Conservation (phyloP, 2,113 vertebrate species). For the Microtus pennsylvanicus region DNA sequence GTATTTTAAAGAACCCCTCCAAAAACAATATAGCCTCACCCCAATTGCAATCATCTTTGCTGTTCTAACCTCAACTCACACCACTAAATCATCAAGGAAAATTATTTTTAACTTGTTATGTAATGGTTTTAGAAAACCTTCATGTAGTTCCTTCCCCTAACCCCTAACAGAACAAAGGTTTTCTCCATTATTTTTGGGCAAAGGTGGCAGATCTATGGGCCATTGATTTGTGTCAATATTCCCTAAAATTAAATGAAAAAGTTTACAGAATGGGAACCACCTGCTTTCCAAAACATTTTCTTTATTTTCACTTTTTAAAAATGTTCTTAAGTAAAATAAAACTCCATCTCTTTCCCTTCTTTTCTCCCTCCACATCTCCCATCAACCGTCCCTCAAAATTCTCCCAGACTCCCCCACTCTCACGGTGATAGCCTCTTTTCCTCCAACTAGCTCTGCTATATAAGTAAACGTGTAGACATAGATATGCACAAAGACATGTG, state of each 20-base stretch:
- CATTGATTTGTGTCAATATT: conserved; percentile 36
- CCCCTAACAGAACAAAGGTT: conserved; percentile 76
- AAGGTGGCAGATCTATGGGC: conserved; percentile 21
- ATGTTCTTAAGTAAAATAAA: neutral
- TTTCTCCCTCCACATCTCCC: neutral
- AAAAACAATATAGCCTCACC: conserved; percentile 72
- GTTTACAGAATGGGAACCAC: conserved; percentile 34
- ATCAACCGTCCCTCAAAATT: neutral
- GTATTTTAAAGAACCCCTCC: conserved; percentile 71
- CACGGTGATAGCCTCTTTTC: neutral
- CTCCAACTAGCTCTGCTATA: neutral
- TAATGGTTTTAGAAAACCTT: conserved; percentile 75
- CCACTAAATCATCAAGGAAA: conserved; percentile 83
- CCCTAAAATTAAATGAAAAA: conserved; percentile 39
- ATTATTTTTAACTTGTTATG: conserved; percentile 86
- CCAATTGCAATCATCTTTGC: conserved; percentile 83
- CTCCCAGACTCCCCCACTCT: neutral
- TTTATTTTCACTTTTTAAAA: neutral
- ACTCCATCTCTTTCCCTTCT: neutral
- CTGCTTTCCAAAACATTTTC: conserved; percentile 17
- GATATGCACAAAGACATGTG: neutral
- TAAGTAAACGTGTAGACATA: neutral
- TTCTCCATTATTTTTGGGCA: conserved; percentile 56
- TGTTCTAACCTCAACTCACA: conserved; percentile 85
- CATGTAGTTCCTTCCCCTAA: conserved; percentile 77